Percentiles rank a stretch among this genome's conserved stretches.
These are phyloP conservation scores for Crax fasciolata DNA, from an alignment of 2,797 vertebrate species.

Conservation along the genomic window DNA sequence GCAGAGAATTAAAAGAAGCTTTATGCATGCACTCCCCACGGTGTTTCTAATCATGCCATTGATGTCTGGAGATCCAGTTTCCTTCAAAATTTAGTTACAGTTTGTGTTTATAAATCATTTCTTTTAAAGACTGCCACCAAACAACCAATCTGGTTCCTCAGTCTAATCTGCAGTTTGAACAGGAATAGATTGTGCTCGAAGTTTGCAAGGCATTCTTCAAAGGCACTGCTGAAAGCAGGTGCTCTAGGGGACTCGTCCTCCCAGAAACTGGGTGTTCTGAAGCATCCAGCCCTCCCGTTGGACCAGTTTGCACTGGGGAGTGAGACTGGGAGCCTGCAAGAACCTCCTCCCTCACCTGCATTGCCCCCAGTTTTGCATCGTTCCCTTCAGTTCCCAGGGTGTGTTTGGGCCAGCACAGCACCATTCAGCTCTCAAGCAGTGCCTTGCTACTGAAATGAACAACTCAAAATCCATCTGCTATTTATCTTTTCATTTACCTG, in stretches of 20 bases:
- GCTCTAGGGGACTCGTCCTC: constrained; percentile 32
- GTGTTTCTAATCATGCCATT: constrained; percentile 64
- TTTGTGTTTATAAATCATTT: constrained; percentile 73
- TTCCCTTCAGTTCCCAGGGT: neutral
- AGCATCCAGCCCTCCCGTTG: constrained; percentile 13
- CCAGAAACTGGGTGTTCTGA: neutral
- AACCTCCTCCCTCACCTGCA: neutral
- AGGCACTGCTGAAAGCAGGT: constrained; percentile 41
- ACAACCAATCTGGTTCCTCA: neutral
- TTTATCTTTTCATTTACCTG: neutral
- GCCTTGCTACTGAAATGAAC: neutral
- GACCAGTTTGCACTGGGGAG: constrained; percentile 42
- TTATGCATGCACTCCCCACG: constrained; percentile 59
- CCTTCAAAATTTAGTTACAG: constrained; percentile 73
- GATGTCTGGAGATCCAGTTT: constrained; percentile 60
- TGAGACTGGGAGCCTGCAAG: neutral
- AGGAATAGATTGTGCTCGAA: neutral
- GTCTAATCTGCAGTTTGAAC: constrained; percentile 17
- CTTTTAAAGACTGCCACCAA: constrained; percentile 47
- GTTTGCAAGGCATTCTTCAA: constrained; percentile 39
- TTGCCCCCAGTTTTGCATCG: neutral
- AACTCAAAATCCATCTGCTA: neutral
- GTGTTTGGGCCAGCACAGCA: neutral
- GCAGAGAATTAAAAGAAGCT: constrained; percentile 74
- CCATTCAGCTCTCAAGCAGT: neutral